phyloP scores from a whole-genome alignment of 2,113 vertebrate genomes.

The Dissostichus mawsoni region DNA sequence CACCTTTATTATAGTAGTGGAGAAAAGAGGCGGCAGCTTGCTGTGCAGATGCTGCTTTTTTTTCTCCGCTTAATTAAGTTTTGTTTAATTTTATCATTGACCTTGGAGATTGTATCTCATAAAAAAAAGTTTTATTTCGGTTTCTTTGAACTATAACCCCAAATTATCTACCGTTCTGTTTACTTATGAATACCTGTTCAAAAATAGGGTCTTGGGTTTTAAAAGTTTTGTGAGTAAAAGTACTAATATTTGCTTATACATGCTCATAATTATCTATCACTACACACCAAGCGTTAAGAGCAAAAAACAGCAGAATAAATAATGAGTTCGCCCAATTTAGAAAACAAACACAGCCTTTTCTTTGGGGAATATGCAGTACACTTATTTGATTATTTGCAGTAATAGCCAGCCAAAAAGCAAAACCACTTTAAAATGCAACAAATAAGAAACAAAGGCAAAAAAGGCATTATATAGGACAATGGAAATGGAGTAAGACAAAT shows the following conservation, averaged over 20 bases:
- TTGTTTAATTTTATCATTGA: neutral
- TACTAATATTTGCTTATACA: constrained; percentile 17
- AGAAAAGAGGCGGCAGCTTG: neutral
- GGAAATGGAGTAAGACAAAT: constrained; percentile 61
- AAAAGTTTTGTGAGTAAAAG: neutral
- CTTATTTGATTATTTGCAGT: constrained; percentile 54
- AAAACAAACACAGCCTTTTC: constrained; percentile 62
- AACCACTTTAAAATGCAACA: constrained; percentile 41
- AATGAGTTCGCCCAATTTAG: constrained; percentile 57
- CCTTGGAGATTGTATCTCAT: neutral
- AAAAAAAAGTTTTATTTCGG: neutral
- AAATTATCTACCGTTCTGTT: neutral
- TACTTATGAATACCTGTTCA: neutral
- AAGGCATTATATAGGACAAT: constrained; percentile 24
- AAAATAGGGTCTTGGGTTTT: neutral
- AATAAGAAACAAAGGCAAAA: constrained; percentile 28
- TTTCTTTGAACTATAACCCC: neutral
- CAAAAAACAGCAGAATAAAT: constrained; percentile 62
- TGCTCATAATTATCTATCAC: constrained; percentile 36
- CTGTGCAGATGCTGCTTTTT: neutral
- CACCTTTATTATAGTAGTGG: neutral
- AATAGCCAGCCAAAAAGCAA: constrained; percentile 34
- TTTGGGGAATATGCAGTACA: constrained; percentile 26
- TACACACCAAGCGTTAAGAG: constrained; percentile 37
- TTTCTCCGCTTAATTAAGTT: neutral